A percentile compares a stretch with the other conserved stretches of the same genome.
These are phyloP conservation scores for Tillus elongatus DNA, from an alignment of 2,888 invertebrate genomes.

Conservation along the genomic window DNA sequence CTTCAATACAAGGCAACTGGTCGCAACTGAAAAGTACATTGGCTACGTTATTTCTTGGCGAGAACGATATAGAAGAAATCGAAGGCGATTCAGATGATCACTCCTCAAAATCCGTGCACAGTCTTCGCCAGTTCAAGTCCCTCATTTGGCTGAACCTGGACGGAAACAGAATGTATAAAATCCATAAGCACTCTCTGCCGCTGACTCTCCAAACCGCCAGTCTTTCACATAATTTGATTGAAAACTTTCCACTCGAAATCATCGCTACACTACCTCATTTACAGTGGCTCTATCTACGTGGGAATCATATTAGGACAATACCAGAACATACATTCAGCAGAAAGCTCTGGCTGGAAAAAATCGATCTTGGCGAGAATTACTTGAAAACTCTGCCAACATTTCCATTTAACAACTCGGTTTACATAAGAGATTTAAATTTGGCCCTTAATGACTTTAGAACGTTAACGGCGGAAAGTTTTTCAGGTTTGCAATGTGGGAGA, in stretches of 20 bases:
- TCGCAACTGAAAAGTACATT: slow-evolving; percentile 66
- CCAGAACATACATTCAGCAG: slow-evolving; percentile 44
- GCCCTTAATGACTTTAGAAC: slow-evolving; percentile 67
- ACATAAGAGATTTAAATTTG: slow-evolving; percentile 70
- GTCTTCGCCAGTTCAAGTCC: slow-evolving; percentile 44
- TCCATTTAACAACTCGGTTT: slow-evolving; percentile 60
- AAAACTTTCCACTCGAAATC: slow-evolving; percentile 57
- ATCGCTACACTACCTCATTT: slow-evolving; percentile 55
- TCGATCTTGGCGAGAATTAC: slow-evolving; percentile 79
- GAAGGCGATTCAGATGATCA: slow-evolving; percentile 41
- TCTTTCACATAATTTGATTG: slow-evolving; percentile 63
- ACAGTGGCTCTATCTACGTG: slow-evolving; percentile 60
- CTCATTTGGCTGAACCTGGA: slow-evolving; percentile 62
- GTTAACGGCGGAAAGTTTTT: slow-evolving; percentile 58
- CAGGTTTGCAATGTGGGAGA: slow-evolving; percentile 62
- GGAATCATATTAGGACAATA: slow-evolving; percentile 50
- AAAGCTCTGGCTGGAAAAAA: slow-evolving; percentile 55
- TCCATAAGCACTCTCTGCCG: slow-evolving; percentile 56
- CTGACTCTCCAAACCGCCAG: slow-evolving; percentile 60
- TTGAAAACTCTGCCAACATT: slow-evolving; percentile 59
- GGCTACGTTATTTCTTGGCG: slow-evolving; percentile 69
- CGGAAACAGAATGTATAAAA: slow-evolving; percentile 58
- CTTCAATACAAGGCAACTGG: slow-evolving; percentile 69
- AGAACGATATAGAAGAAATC: slow-evolving; percentile 69
- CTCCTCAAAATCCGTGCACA: slow-evolving; percentile 33